A percentile compares a stretch with the other conserved stretches of the same genome.
These are phyloP conservation scores for Apogon talboti DNA, from an alignment of 2,797 vertebrate species.

Conservation along the genomic window DNA sequence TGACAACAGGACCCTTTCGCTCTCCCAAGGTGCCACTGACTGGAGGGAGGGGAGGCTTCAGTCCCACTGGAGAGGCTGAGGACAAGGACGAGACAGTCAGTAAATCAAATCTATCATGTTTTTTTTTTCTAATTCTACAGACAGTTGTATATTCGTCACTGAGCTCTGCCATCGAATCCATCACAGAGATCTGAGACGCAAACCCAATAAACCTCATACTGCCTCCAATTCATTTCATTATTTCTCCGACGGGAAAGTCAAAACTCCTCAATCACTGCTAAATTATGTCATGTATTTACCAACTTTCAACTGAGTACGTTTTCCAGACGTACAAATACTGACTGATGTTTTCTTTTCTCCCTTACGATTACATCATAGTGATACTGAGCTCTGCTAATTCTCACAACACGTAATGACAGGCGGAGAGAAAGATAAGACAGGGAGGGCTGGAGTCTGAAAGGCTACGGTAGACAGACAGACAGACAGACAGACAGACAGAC, in stretches of 20 bases:
- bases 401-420: constrained; percentile 21
- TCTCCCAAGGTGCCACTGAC: constrained; percentile 73
- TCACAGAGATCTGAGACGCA: not conserved
- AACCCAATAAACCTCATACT: constrained; percentile 3
- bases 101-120: not conserved
- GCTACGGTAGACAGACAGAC: constrained; percentile 24
- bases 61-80: constrained; percentile 79
- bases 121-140: not conserved
- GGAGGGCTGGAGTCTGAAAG: constrained; percentile 13
- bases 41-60: constrained; percentile 74
- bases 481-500: constrained; percentile 27
- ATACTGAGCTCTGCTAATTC: constrained; percentile 16
- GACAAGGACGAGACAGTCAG: constrained; percentile 3
- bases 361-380: constrained; percentile 53
- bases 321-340: constrained; percentile 23
- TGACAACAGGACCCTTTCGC: constrained; percentile 83
- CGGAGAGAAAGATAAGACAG: constrained; percentile 23
- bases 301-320: constrained; percentile 22
- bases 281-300: constrained; percentile 5
- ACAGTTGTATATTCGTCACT: not conserved
- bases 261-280: constrained; percentile 15
- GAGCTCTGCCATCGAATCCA: not conserved
- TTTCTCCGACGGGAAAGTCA: not conserved
- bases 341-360: constrained; percentile 55
- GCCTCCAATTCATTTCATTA: not conserved